These are phyloP conservation scores for Pristionchus entomophagus DNA, from an alignment of 2,888 invertebrate genomes.

Conservation along the genomic window DNA sequence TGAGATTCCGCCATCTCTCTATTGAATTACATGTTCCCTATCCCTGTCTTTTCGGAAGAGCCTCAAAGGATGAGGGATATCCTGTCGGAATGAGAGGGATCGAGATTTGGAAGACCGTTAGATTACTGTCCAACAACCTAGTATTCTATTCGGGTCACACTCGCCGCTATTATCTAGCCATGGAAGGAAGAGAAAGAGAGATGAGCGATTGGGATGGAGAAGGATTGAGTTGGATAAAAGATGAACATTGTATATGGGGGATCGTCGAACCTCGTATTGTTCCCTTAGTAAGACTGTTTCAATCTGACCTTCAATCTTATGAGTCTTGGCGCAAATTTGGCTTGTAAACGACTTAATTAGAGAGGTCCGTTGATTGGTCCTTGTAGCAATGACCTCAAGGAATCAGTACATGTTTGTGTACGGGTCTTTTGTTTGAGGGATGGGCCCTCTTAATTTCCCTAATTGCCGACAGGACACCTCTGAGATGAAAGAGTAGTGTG, in stretches of 20 bases:
- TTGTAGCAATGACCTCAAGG: slow-evolving; percentile 37
- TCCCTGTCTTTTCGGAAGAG: slow-evolving; percentile 14
- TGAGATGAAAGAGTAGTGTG: not conserved
- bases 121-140: slow-evolving; percentile 27
- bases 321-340: slow-evolving; percentile 1
- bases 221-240: slow-evolving; percentile 1
- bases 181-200: not conserved
- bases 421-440: not conserved
- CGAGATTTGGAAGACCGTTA: slow-evolving; percentile 6
- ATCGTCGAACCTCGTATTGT: not conserved
- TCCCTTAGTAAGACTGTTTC: not conserved
- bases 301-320: slow-evolving; percentile 3
- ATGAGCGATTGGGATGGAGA: slow-evolving; percentile 31
- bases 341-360: slow-evolving; percentile 43
- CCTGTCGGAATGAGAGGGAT: not conserved
- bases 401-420: slow-evolving; percentile 36
- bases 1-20: not conserved
- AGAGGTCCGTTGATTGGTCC: slow-evolving; percentile 3
- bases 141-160: slow-evolving; percentile 20
- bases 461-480: slow-evolving; percentile 46
- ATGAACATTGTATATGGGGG: slow-evolving; percentile 29
- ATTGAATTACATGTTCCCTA: slow-evolving; percentile 3
- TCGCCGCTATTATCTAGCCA: not conserved
- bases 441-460: not conserved
- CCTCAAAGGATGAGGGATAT: slow-evolving; percentile 3